Conservation (phyloP, 2,797 vertebrate species). For the Dermochelys coriacea region DNA sequence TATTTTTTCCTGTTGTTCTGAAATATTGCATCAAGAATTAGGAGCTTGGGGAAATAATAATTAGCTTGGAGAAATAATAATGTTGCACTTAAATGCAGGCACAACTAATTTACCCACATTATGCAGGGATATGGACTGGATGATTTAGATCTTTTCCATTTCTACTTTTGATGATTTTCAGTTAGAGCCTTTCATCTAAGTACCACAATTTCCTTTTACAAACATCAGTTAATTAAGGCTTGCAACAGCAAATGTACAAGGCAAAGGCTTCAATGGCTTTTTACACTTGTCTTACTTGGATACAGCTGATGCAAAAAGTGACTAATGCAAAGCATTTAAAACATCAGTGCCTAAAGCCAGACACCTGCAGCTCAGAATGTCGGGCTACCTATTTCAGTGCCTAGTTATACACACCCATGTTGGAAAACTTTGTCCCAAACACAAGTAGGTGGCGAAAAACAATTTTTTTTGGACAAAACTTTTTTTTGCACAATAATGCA, state of each 20-base stretch:
- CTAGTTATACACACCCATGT: background rate
- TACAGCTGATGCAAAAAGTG: background rate
- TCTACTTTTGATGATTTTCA: background rate
- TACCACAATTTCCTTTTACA: background rate
- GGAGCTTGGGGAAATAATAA: too few relatives aligned
- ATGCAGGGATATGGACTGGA: background rate
- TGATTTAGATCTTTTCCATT: background rate
- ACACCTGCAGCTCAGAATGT: background rate
- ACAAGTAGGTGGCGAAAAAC: background rate
- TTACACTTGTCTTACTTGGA: accelerated
- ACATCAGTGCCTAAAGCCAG: background rate
- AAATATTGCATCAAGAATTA: background rate
- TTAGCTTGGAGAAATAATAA: background rate
- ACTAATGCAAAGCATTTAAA: background rate
- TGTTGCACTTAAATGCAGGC: background rate
- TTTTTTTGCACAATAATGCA: background rate
- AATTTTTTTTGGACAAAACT: background rate
- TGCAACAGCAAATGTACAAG: background rate
- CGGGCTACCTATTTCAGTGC: accelerated
- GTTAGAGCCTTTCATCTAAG: background rate
- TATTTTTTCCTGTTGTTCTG: background rate
- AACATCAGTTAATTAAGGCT: background rate
- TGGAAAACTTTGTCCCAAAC: background rate
- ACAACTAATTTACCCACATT: background rate
- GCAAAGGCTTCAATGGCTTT: background rate